Evolutionary conservation across 2,113 vertebrate species (phyloP).

Genomic region (Malurus elegans): DNA sequence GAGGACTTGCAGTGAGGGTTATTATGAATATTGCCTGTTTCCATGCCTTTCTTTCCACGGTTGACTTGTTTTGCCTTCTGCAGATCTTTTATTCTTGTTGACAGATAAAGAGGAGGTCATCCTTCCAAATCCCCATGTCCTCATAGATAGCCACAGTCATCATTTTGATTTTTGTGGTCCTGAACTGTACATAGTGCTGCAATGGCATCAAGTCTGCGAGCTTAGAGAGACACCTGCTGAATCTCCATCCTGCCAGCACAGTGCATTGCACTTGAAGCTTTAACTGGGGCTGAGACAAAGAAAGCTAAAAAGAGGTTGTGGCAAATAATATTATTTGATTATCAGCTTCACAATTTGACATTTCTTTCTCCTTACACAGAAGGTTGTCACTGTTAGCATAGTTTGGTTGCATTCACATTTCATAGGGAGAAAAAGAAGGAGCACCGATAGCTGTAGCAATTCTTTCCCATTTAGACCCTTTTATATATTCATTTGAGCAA

Average conservation of each 20-base stretch:
- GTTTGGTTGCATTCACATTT: not conserved
- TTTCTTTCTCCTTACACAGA: not conserved
- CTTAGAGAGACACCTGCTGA: constrained; percentile 52
- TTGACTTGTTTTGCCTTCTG: not conserved
- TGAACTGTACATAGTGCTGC: not conserved
- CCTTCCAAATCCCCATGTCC: not conserved
- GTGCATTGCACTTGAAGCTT: not conserved
- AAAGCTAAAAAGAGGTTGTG: not conserved
- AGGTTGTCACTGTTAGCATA: not conserved
- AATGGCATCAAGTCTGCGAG: not conserved
- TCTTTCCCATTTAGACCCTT: not conserved
- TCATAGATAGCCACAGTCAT: not conserved
- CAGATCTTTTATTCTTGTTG: not conserved
- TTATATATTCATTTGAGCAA: not conserved
- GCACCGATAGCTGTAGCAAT: not conserved
- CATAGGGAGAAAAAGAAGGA: not conserved
- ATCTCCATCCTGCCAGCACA: not conserved
- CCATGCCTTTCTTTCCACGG: not conserved
- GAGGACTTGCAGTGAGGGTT: not conserved
- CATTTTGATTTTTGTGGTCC: not conserved
- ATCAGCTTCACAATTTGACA: not conserved
- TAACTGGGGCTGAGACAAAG: not conserved
- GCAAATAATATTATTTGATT: not conserved
- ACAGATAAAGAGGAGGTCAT: not conserved
- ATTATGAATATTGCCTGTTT: not conserved